Conservation (phyloP, 2,797 vertebrate genomes). For the Sardinella longiceps region DNA sequence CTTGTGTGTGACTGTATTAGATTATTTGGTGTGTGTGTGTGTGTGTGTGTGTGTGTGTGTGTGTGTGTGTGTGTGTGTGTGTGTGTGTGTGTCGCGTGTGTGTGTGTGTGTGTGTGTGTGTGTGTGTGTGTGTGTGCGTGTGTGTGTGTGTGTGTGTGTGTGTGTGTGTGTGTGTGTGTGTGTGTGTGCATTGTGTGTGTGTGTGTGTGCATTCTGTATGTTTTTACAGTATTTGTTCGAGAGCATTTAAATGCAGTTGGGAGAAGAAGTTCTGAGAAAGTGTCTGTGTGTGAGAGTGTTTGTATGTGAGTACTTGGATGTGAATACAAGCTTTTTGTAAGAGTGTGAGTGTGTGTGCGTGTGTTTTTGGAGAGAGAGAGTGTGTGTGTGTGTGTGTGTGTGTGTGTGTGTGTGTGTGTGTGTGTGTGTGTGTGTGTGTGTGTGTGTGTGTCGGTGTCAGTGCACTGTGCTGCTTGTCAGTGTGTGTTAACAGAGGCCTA, state of each 20-base stretch:
- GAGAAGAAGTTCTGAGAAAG: no score
- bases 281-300: neutral
- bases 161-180: slow-evolving; percentile 5
- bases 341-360: neutral
- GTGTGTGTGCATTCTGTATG: neutral
- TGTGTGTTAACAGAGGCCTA: neutral
- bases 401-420: neutral
- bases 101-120: no score
- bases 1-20: neutral
- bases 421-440: slow-evolving; percentile 21
- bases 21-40: neutral
- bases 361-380: neutral
- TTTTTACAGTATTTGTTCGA: no score
- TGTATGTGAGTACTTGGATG: no score
- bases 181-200: neutral
- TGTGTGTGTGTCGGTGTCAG: slow-evolving; percentile 27
- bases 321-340: neutral
- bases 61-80: no score
- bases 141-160: no score
- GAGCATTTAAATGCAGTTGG: no score
- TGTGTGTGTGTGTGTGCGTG: no score
- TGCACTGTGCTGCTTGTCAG: slow-evolving; percentile 19
- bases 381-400: slow-evolving; percentile 16
- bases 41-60: no score
- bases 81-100: no score